These are phyloP conservation scores for Thysanoteuthis rhombus DNA, from an alignment of 2,888 invertebrate genomes.

Conservation along the genomic window DNA sequence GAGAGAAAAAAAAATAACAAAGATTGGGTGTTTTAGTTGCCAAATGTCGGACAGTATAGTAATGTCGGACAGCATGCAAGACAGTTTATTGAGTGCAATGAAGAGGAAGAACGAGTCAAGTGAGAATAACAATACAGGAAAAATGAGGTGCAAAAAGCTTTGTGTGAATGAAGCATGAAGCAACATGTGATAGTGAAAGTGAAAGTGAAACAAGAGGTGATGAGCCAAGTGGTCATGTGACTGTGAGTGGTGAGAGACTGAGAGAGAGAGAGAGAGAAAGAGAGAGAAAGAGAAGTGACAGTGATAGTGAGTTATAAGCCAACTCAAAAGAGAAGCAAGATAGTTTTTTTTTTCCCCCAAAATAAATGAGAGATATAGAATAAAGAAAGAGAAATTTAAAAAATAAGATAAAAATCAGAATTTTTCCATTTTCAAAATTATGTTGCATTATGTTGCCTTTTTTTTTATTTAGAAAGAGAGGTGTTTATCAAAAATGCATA, in stretches of 20 bases:
- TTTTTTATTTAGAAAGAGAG: not conserved
- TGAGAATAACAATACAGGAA: too few species aligned
- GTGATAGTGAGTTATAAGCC: not conserved
- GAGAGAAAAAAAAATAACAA: not conserved
- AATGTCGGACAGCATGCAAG: not conserved
- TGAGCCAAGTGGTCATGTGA: not conserved
- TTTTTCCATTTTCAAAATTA: slow-evolving; percentile 1
- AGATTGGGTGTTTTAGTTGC: not conserved
- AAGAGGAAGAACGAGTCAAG: not conserved
- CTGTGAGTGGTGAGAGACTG: not conserved
- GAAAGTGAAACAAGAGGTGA: not conserved
- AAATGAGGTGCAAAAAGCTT: not conserved
- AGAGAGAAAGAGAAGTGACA: too few species aligned
- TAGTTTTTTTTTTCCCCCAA: not conserved
- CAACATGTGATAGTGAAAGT: not conserved
- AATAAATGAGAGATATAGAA: not conserved
- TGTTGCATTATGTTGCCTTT: too few species aligned
- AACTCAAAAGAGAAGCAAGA: not conserved
- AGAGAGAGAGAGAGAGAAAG: not conserved
- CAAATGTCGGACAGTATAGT: not conserved
- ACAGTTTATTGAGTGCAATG: not conserved
- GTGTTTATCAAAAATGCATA: not conserved
- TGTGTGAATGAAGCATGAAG: slow-evolving; percentile 12
- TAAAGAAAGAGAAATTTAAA: not conserved
- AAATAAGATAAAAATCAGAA: not conserved